A percentile compares a stretch with the other conserved stretches of the same genome.
Conservation (phyloP, 2,113 vertebrate genomes). For the Heliornis fulica region DNA sequence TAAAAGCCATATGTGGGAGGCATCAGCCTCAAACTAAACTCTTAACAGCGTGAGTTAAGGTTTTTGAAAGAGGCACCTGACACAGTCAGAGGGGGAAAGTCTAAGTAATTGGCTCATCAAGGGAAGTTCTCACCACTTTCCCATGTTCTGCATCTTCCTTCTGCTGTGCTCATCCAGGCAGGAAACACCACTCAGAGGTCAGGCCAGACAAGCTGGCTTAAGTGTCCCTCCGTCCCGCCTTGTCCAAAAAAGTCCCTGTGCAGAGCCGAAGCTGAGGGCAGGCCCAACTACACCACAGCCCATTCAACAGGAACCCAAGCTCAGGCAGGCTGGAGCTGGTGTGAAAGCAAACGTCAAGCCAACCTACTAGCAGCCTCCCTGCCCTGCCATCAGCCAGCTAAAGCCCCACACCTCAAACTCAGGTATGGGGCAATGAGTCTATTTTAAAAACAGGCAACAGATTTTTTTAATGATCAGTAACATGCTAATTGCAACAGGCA, state of each 20-base stretch:
- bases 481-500: background rate
- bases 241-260: rapidly evolving
- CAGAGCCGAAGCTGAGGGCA: background rate
- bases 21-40: slow-evolving; percentile 57
- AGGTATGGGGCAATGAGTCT: background rate
- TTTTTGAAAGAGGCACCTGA: slow-evolving; percentile 56
- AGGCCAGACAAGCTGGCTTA: background rate
- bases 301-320: rapidly evolving
- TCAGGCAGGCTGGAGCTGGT: background rate
- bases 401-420: background rate
- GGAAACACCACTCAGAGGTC: background rate
- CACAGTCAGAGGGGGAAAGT: slow-evolving; percentile 21
- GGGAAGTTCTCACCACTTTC: slow-evolving; percentile 26
- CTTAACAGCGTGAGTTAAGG: slow-evolving; percentile 17
- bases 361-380: background rate
- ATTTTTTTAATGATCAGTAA: background rate
- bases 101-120: slow-evolving; percentile 13
- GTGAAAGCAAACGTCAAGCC: background rate
- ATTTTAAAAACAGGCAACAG: background rate
- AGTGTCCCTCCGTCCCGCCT: background rate
- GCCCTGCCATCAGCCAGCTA: background rate
- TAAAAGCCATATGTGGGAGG: slow-evolving; percentile 64
- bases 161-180: background rate
- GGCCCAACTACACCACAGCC: background rate
- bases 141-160: slow-evolving; percentile 27